Evolutionary conservation across 2,113 vertebrate species (phyloP).

Genomic region (Ochotona princeps): DNA sequence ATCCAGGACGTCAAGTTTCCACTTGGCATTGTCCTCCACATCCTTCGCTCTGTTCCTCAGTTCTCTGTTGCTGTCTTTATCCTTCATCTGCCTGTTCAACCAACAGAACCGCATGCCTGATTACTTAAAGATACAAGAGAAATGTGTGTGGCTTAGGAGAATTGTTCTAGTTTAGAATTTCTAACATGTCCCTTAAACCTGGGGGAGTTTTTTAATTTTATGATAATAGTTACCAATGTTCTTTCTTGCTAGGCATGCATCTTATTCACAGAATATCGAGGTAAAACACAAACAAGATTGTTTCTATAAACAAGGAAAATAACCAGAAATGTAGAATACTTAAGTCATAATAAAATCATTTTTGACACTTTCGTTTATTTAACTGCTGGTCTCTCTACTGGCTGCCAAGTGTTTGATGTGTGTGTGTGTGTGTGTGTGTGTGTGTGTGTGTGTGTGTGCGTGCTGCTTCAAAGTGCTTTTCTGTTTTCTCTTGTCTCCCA

Average conservation of each 20-base stretch:
- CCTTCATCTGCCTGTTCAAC: neutral
- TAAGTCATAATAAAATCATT: neutral
- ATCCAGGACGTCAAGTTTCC: neutral
- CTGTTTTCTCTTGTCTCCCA: neutral
- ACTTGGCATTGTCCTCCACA: rapidly evolving
- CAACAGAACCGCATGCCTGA: neutral
- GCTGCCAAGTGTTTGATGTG: neutral
- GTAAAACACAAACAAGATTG: neutral
- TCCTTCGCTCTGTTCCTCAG: neutral
- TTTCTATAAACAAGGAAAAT: neutral
- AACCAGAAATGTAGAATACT: neutral
- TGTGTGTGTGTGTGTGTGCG: too few relatives aligned
- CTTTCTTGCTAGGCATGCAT: neutral
- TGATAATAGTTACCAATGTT: neutral
- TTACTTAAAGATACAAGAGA: neutral
- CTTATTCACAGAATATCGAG: slow-evolving; percentile 16
- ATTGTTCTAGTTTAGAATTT: neutral
- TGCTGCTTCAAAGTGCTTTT: neutral
- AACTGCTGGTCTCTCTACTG: slow-evolving; percentile 5
- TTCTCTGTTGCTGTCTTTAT: neutral
- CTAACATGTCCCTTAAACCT: neutral
- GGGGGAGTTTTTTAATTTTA: neutral
- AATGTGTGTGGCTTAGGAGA: neutral
- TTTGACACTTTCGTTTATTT: neutral
- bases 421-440: too few relatives aligned